Percentiles rank a stretch among this genome's conserved stretches.
These are phyloP conservation scores for Carassius carassius DNA, from an alignment of 2,113 vertebrate species.

Conservation along the genomic window DNA sequence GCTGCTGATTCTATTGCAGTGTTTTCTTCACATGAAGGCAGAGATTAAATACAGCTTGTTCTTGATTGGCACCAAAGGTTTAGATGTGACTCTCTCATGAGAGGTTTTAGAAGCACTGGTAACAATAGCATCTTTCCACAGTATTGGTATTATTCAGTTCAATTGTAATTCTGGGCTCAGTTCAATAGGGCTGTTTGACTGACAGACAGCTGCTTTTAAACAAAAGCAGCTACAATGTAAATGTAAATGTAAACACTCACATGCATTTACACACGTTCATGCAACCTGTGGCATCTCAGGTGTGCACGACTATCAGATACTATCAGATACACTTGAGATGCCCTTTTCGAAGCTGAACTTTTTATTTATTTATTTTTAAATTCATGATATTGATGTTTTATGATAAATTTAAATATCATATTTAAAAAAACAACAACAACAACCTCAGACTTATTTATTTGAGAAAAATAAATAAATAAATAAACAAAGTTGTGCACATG, in stretches of 20 bases:
- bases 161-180: neutral
- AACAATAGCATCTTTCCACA: neutral
- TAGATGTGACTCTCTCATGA: neutral
- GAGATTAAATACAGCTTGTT: conserved; percentile 11
- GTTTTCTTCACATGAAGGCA: neutral
- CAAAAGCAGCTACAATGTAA: no score
- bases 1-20: neutral
- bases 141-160: neutral
- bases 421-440: no score
- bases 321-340: neutral
- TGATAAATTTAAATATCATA: no score
- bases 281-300: neutral
- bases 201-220: neutral
- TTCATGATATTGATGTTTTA: no score
- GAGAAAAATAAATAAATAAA: no score
- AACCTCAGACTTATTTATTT: no score
- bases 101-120: neutral
- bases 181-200: neutral
- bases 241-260: no score
- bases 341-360: neutral
- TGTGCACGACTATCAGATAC: neutral
- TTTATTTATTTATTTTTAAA: neutral
- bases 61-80: neutral
- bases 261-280: neutral
- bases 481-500: no score